Percentiles rank a stretch among this genome's conserved stretches.
Conservation (phyloP, 2,113 vertebrate species). For the Lamprotornis superbus region DNA sequence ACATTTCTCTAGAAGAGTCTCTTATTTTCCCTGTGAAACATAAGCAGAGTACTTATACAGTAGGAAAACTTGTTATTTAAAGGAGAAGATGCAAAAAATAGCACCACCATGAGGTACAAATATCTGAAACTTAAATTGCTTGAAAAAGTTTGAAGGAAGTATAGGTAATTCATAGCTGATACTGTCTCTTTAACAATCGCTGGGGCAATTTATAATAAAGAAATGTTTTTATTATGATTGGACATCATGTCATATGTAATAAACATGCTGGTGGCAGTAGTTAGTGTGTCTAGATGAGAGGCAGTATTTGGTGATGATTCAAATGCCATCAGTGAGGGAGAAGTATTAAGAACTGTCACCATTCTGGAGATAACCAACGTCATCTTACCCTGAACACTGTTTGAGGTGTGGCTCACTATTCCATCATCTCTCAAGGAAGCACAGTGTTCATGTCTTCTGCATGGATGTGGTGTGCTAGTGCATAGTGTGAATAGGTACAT, state of each 20-base stretch:
- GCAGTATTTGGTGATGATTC: not conserved
- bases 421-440: not conserved
- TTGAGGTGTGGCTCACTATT: not conserved
- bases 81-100: not conserved
- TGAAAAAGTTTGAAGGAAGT: not conserved
- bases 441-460: not conserved
- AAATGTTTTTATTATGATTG: not conserved
- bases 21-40: not conserved
- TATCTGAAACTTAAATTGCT: not conserved
- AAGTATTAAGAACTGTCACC: not conserved
- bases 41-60: not conserved
- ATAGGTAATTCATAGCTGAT: not conserved
- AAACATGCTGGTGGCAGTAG: not conserved
- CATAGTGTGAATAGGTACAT: accelerated
- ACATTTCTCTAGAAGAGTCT: not conserved
- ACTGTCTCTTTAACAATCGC: not conserved
- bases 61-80: not conserved
- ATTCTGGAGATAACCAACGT: not conserved
- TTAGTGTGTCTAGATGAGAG: not conserved
- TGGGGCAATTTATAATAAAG: not conserved
- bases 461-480: accelerated
- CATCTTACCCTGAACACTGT: not conserved
- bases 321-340: not conserved
- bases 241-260: not conserved
- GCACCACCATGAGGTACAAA: not conserved